phyloP scores from a whole-genome alignment of 1,140 invertebrate genomes.

The Heliconius himera region DNA sequence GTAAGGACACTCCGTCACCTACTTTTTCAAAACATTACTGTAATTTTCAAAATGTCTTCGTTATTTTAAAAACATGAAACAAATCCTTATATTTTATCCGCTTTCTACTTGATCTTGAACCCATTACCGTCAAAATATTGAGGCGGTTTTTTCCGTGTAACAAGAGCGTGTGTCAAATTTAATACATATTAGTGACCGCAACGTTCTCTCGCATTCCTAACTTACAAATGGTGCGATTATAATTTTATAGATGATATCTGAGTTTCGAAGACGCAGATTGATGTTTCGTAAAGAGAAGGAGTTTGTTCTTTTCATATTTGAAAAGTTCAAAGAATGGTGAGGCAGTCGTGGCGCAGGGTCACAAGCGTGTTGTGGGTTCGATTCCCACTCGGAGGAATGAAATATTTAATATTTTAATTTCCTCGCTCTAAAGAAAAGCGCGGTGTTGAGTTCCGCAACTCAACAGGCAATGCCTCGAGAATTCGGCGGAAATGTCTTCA shows the following conservation, averaged over 20 bases:
- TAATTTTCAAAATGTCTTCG: no score
- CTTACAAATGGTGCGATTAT: constrained; percentile 52
- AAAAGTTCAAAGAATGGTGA: no score
- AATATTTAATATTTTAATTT: not conserved
- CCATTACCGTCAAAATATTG: not conserved
- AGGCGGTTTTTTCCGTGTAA: constrained; percentile 56
- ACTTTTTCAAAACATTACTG: no score
- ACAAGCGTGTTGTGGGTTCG: not conserved
- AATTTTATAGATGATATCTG: constrained; percentile 59
- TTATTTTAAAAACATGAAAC: no score
- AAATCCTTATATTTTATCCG: no score
- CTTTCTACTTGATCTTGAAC: not conserved
- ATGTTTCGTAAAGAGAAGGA: constrained; percentile 31
- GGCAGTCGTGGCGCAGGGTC: no score
- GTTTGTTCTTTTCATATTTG: not conserved
- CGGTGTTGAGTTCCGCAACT: not conserved
- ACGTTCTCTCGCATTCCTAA: constrained; percentile 53
- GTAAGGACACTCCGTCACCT: no score
- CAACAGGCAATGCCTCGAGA: not conserved
- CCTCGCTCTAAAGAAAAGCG: not conserved
- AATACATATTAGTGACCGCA: constrained; percentile 51
- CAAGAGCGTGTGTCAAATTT: constrained; percentile 63
- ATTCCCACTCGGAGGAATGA: not conserved
- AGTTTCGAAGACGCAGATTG: constrained; percentile 47
- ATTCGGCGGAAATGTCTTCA: no score